Conservation (phyloP, 2,888 invertebrate species). For the Cistogaster globosa region DNA sequence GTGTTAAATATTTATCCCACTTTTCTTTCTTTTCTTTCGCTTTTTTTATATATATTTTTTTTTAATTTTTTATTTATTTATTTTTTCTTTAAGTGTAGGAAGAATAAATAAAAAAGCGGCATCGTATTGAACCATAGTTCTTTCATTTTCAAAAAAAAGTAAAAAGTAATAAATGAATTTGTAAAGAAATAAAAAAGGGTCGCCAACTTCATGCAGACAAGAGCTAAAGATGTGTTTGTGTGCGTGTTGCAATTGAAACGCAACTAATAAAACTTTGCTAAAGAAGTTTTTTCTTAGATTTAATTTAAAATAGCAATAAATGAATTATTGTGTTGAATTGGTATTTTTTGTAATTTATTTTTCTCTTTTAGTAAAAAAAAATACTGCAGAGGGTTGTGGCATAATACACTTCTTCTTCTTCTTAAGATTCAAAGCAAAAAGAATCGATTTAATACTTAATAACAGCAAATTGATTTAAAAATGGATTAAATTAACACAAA, state of each 20-base stretch:
- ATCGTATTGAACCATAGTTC: constrained; percentile 35
- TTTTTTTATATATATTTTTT: neutral
- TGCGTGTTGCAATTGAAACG: constrained; percentile 1
- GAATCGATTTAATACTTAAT: no score
- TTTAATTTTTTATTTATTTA: no score
- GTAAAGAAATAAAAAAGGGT: constrained; percentile 14
- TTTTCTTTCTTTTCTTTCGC: neutral
- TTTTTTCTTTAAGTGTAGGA: neutral
- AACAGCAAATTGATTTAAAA: no score
- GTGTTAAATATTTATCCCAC: neutral
- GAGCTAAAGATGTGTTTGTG: neutral
- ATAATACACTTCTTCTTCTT: no score
- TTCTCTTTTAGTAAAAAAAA: no score
- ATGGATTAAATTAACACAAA: no score
- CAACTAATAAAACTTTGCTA: constrained; percentile 8
- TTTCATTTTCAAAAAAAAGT: neutral
- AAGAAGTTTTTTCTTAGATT: neutral
- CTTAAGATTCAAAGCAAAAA: no score
- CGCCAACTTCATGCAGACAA: constrained; percentile 4
- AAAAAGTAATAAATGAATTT: constrained; percentile 1
- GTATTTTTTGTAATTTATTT: neutral
- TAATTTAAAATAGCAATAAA: constrained; percentile 2
- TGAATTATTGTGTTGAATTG: constrained; percentile 9
- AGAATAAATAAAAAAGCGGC: constrained; percentile 33
- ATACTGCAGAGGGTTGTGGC: no score